Evolutionary conservation across 2,888 invertebrate genomes (phyloP).

Genomic region (Ochlodes sylvanus): DNA sequence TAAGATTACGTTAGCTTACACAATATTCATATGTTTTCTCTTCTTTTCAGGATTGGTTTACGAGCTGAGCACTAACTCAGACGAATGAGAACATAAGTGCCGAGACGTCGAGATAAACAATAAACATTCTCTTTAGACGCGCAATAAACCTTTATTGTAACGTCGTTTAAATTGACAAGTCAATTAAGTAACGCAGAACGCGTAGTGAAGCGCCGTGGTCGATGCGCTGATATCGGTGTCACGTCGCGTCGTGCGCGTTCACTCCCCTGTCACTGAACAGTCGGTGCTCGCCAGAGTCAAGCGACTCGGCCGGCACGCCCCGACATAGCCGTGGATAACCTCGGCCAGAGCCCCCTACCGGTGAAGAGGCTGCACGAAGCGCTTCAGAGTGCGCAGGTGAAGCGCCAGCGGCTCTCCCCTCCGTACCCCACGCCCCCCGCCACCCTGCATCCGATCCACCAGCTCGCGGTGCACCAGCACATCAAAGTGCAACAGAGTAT

Average conservation of each 20-base stretch:
- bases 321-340: constrained; percentile 84
- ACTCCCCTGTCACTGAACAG: constrained; percentile 75
- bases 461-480: constrained; percentile 79
- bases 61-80: constrained; percentile 68
- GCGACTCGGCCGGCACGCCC: constrained; percentile 83
- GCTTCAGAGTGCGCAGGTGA: constrained; percentile 85
- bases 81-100: constrained; percentile 71
- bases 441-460: constrained; percentile 76
- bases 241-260: constrained; percentile 75
- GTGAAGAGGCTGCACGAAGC: constrained; percentile 86
- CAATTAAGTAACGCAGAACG: constrained; percentile 60
- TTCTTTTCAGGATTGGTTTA: constrained; percentile 76
- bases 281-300: constrained; percentile 84
- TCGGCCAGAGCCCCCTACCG: constrained; percentile 83
- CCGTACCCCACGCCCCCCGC: constrained; percentile 83
- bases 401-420: constrained; percentile 86
- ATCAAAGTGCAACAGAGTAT: constrained; percentile 81
- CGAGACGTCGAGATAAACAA: constrained; percentile 59
- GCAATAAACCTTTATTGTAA: constrained; percentile 50
- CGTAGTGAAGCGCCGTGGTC: constrained; percentile 65
- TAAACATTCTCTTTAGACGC: constrained; percentile 59
- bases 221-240: constrained; percentile 65
- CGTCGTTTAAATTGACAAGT: constrained; percentile 52
- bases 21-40: constrained; percentile 49
- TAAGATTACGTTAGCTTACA: constrained; percentile 6